phyloP scores from a whole-genome alignment of 2,888 invertebrate genomes.

The Polydrusus pterygomalis region DNA sequence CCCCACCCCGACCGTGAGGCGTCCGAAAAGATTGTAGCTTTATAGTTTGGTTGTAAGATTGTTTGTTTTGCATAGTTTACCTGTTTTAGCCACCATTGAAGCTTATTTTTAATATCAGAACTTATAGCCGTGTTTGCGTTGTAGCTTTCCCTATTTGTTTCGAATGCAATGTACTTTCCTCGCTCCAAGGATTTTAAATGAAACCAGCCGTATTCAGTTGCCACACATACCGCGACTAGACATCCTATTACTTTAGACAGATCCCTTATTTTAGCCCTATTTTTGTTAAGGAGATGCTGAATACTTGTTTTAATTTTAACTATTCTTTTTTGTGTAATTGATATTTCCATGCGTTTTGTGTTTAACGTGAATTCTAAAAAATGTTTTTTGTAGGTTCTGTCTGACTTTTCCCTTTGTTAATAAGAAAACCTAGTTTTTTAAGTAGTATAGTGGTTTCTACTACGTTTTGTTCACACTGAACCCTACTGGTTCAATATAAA shows the following conservation, averaged over 20 bases:
- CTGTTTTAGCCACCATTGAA: neutral
- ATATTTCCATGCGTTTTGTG: conserved; percentile 11
- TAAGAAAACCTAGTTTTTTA: neutral
- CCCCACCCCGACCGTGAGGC: conserved; percentile 3
- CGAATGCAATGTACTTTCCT: neutral
- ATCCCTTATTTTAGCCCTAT: conserved; percentile 5
- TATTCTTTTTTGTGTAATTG: conserved; percentile 12
- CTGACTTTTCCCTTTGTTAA: neutral
- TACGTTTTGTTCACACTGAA: conserved; percentile 12
- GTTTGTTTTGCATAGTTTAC: neutral
- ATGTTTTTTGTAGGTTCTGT: neutral
- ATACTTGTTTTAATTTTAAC: neutral
- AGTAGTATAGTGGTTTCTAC: neutral
- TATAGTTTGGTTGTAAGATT: neutral
- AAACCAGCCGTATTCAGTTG: neutral
- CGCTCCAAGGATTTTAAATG: neutral
- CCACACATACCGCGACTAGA: neutral
- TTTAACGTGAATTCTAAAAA: conserved; percentile 17
- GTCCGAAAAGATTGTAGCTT: neutral
- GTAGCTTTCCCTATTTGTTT: neutral
- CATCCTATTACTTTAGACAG: neutral
- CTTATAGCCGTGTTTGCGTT: neutral
- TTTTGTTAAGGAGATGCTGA: conserved; percentile 4
- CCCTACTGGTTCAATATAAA: neutral
- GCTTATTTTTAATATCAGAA: neutral